Percentiles rank a stretch among this genome's conserved stretches.
phyloP scores from a whole-genome alignment of 2,113 vertebrate species.

The Actenoides hombroni region DNA sequence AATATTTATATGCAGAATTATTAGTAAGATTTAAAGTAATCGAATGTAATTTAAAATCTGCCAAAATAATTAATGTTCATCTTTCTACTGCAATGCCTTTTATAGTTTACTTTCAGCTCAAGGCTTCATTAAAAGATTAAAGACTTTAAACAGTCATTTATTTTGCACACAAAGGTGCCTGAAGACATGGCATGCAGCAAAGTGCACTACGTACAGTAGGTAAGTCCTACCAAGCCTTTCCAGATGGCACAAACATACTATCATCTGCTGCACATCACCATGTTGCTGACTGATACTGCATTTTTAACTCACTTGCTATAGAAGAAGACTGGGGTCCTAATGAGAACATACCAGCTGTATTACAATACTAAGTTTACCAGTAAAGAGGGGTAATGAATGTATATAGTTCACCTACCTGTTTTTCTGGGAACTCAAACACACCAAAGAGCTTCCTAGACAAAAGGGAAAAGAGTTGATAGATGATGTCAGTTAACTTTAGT shows the following conservation, averaged over 20 bases:
- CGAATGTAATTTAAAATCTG: neutral
- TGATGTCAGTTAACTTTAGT: neutral
- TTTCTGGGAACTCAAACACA: neutral
- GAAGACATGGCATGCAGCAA: neutral
- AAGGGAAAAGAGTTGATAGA: neutral
- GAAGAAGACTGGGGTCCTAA: neutral
- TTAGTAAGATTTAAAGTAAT: neutral
- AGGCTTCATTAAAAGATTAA: neutral
- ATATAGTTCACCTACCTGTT: neutral
- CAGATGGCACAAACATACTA: neutral
- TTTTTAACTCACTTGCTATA: neutral
- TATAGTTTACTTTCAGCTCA: neutral
- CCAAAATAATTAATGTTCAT: neutral
- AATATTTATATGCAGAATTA: neutral
- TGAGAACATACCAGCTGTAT: neutral
- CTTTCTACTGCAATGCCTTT: neutral
- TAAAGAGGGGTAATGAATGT: neutral
- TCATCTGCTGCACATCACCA: neutral
- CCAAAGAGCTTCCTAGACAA: neutral
- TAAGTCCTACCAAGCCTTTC: neutral
- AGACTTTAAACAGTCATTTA: neutral
- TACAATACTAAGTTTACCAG: neutral
- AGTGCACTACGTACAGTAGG: neutral
- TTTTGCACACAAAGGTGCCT: neutral
- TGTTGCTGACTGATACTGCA: accelerated